phyloP scores from a whole-genome alignment of 2,113 vertebrate species.

The Neopipo cinnamomea region DNA sequence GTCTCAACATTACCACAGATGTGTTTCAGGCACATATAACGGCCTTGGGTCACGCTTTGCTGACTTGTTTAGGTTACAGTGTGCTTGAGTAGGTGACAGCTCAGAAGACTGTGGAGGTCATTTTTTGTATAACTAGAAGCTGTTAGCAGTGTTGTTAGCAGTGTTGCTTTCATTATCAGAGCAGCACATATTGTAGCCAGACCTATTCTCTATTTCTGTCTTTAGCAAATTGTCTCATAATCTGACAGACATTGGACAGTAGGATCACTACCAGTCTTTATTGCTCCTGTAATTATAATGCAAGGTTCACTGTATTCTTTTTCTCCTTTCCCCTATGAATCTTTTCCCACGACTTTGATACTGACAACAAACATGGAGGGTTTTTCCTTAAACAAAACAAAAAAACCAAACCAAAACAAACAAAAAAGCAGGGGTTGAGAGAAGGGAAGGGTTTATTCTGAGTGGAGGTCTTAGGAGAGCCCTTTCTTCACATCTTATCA shows the following conservation, averaged over 20 bases:
- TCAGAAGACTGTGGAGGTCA: neutral
- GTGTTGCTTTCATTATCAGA: neutral
- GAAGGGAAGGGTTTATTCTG: neutral
- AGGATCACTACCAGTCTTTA: neutral
- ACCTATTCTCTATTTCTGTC: neutral
- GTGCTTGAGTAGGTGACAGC: neutral
- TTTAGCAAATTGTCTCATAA: neutral
- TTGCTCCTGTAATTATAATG: neutral
- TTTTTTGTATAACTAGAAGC: neutral
- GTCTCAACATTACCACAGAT: neutral
- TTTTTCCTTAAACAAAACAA: neutral
- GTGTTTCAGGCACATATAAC: neutral
- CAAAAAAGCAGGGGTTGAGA: neutral
- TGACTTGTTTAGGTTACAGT: neutral
- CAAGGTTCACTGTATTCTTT: neutral
- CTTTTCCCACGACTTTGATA: neutral
- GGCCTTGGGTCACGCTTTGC: neutral
- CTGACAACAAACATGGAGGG: neutral
- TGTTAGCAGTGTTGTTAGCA: neutral
- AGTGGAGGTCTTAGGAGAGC: neutral
- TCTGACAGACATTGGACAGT: neutral
- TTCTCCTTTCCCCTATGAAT: neutral
- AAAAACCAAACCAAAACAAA: too few species aligned
- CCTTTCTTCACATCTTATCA: neutral
- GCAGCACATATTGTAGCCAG: neutral